Conservation (phyloP, 2,113 vertebrate species). For the Oreochromis aureus region DNA sequence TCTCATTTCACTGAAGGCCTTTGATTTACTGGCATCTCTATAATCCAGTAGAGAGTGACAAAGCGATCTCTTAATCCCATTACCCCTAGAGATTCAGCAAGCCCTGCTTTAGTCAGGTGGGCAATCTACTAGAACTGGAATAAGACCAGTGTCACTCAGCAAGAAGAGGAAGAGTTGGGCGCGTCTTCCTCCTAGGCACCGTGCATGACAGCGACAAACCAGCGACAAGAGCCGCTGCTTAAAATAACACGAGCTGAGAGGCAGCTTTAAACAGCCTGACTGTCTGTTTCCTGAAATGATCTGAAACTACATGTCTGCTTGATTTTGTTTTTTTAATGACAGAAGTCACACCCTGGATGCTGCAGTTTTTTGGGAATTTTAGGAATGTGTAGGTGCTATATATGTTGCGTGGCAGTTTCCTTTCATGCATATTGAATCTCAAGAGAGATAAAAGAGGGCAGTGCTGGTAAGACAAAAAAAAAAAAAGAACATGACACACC, state of each 20-base stretch:
- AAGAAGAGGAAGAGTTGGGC: slow-evolving; percentile 18
- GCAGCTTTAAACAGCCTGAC: slow-evolving; percentile 31
- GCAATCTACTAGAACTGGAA: slow-evolving; percentile 23
- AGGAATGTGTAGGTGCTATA: background rate
- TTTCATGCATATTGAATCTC: background rate
- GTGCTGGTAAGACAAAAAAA: background rate
- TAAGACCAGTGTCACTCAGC: slow-evolving; percentile 3
- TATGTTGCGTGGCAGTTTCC: background rate
- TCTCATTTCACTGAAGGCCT: slow-evolving; percentile 15
- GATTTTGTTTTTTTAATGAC: background rate
- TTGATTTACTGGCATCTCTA: slow-evolving; percentile 36
- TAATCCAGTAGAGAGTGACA: slow-evolving; percentile 59
- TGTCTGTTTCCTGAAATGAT: slow-evolving; percentile 55
- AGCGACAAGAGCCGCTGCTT: slow-evolving; percentile 22
- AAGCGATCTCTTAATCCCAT: slow-evolving; percentile 30
- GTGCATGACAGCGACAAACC: slow-evolving; percentile 25
- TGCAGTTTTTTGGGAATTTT: background rate
- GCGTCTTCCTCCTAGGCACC: slow-evolving; percentile 18
- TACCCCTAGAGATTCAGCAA: slow-evolving; percentile 15
- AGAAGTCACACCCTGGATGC: background rate
- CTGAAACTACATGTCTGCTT: slow-evolving; percentile 40
- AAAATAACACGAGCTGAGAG: slow-evolving; percentile 57
- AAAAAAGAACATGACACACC: slow-evolving; percentile 73
- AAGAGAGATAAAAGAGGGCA: background rate
- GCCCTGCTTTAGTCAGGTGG: background rate